Conservation (phyloP, 2,113 vertebrate species). For the Excalfactoria chinensis region DNA sequence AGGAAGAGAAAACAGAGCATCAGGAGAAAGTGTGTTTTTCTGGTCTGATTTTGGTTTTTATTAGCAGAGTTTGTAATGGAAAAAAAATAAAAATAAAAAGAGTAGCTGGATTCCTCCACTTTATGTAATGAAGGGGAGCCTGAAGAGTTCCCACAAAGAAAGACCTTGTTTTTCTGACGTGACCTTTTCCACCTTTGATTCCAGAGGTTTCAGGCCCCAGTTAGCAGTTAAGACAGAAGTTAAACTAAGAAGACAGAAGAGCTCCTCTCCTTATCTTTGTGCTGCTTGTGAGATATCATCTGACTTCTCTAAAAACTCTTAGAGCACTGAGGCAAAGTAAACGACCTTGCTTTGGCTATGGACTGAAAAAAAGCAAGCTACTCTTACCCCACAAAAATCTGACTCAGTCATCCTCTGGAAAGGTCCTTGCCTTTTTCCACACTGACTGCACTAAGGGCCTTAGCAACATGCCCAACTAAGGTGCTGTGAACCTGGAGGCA, state of each 20-base stretch:
- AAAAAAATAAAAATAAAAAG: neutral
- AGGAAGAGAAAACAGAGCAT: conserved; percentile 49
- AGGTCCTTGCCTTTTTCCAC: neutral
- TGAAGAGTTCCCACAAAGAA: neutral
- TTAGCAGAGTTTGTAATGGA: neutral
- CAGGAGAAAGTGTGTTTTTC: conserved; percentile 26
- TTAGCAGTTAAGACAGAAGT: neutral
- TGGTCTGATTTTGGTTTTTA: conserved; percentile 32
- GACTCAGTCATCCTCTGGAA: neutral
- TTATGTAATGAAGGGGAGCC: neutral
- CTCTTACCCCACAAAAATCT: neutral
- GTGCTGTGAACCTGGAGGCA: neutral
- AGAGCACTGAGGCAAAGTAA: neutral
- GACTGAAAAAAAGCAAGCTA: neutral
- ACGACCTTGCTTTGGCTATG: neutral
- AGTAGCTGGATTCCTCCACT: neutral
- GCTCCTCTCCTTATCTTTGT: neutral
- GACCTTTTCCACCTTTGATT: neutral
- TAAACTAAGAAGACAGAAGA: neutral
- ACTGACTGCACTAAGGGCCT: neutral
- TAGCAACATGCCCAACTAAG: neutral
- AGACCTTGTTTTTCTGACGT: neutral
- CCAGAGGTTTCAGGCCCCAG: neutral
- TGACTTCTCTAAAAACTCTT: neutral
- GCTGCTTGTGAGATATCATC: neutral